phyloP scores from a whole-genome alignment of 2,797 vertebrate genomes.

The Falco rusticolus region DNA sequence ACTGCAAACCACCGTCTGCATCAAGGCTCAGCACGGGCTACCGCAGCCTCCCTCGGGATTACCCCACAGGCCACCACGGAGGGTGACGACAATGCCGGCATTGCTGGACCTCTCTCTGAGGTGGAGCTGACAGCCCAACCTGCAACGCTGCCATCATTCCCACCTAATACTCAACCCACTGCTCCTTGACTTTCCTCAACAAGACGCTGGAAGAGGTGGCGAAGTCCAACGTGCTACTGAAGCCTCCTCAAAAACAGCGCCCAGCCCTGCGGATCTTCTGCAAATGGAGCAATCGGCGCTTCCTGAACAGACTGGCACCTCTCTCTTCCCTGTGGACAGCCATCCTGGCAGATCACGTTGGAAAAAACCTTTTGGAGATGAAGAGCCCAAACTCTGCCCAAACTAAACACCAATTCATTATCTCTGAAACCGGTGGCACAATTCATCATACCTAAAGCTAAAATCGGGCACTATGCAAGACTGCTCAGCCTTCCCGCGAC shows the following conservation, averaged over 20 bases:
- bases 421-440: fast-evolving
- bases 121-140: not conserved
- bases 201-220: not conserved
- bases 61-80: not conserved
- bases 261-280: not conserved
- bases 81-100: not conserved
- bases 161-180: not conserved
- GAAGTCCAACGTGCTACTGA: fast-evolving
- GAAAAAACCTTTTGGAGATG: fast-evolving
- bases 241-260: not conserved
- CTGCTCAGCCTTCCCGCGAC: not conserved
- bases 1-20: not conserved
- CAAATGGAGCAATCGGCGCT: fast-evolving
- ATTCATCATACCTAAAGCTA: not conserved
- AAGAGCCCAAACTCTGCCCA: not conserved
- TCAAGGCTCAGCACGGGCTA: not conserved
- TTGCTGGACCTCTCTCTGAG: not conserved
- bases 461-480: fast-evolving
- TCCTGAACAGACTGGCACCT: not conserved
- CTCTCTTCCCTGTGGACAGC: not conserved
- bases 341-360: fast-evolving
- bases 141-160: not conserved
- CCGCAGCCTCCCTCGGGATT: not conserved
- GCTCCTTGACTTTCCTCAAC: not conserved
- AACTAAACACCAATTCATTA: fast-evolving